These are phyloP conservation scores for Sipha maydis DNA, from an alignment of 2,888 invertebrate species.

Conservation along the genomic window DNA sequence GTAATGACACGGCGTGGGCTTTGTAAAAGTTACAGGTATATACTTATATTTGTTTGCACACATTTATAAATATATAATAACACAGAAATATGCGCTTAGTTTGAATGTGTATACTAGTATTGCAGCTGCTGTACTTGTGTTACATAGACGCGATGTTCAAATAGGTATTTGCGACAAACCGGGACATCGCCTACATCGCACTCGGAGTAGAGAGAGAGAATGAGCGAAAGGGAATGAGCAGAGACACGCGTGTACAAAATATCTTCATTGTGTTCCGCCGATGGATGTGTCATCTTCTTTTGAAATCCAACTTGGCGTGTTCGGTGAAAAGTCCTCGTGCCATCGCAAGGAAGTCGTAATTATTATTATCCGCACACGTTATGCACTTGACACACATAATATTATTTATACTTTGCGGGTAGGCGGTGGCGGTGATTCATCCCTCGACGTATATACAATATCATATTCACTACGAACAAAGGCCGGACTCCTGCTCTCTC, in stretches of 20 bases:
- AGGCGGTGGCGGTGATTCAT: background rate
- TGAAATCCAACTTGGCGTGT: background rate
- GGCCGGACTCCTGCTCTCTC: background rate
- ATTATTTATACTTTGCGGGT: background rate
- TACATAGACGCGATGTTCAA: background rate
- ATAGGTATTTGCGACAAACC: constrained; percentile 26
- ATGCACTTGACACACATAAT: background rate
- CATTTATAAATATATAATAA: background rate
- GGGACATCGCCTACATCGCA: constrained; percentile 54
- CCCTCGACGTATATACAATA: background rate
- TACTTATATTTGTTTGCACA: background rate
- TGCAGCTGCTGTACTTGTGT: background rate
- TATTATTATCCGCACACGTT: background rate
- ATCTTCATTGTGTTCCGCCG: constrained; percentile 34
- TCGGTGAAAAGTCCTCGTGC: background rate
- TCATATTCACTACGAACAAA: background rate
- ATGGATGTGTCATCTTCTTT: constrained; percentile 48
- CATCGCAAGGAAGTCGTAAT: constrained; percentile 14
- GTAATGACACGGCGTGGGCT: constrained; percentile 37
- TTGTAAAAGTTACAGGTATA: background rate
- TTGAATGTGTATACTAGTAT: too few relatives aligned
- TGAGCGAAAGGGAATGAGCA: too few relatives aligned
- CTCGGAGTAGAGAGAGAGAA: background rate
- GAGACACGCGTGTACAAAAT: background rate
- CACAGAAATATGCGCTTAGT: background rate